phyloP scores from a whole-genome alignment of 1,140 invertebrate genomes.

The Tetraneura akinire region DNA sequence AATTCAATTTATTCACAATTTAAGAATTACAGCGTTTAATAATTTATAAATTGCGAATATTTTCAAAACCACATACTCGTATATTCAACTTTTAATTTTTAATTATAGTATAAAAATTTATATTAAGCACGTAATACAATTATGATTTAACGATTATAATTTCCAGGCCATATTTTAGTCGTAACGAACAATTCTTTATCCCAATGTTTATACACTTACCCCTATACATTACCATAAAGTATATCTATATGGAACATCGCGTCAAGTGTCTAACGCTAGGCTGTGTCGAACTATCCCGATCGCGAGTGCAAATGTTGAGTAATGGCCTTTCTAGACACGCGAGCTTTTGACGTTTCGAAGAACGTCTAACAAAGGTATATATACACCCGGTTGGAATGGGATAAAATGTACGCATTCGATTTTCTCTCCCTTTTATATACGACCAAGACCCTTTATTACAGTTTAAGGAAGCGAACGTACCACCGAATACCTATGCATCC shows the following conservation, averaged over 20 bases:
- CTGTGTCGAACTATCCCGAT: not conserved
- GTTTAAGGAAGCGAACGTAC: conserved; percentile 28
- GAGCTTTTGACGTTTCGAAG: not conserved
- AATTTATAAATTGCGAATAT: too few relatives aligned
- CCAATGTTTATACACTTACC: not conserved
- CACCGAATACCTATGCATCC: too few relatives aligned
- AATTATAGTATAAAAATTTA: too few relatives aligned
- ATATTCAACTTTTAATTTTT: too few relatives aligned
- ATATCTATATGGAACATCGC: not conserved
- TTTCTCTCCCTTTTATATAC: conserved; percentile 34
- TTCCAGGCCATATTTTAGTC: too few relatives aligned
- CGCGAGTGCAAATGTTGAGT: conserved; percentile 19
- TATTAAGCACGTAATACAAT: too few relatives aligned
- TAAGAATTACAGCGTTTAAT: too few relatives aligned
- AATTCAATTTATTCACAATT: too few relatives aligned
- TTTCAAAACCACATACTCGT: too few relatives aligned
- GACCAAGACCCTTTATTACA: conserved; percentile 40
- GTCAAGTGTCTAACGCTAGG: conserved; percentile 3
- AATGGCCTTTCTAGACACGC: conserved; percentile 19
- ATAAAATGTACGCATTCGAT: conserved; percentile 35
- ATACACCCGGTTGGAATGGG: not conserved
- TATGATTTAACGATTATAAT: too few relatives aligned
- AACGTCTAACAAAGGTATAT: not conserved
- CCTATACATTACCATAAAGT: not conserved
- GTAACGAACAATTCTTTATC: not conserved